Evolutionary conservation across 2,113 vertebrate species (phyloP).

Genomic region (Acrocephalus arundinaceus): DNA sequence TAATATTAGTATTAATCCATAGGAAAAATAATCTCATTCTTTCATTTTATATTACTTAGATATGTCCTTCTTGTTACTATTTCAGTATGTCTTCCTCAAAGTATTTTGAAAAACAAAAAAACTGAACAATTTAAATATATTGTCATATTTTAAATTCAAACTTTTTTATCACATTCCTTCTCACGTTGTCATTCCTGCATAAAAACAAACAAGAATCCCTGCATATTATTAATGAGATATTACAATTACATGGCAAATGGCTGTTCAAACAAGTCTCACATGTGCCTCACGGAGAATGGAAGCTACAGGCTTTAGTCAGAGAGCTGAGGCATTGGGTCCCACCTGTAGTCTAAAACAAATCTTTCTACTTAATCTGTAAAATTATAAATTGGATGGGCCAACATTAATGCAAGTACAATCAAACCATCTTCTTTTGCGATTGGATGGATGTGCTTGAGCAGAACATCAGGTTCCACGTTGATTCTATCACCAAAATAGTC

Average conservation of each 20-base stretch:
- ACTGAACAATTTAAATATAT: fast-evolving
- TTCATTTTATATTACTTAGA: neutral
- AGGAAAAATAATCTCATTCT: neutral
- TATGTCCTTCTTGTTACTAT: neutral
- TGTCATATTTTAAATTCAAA: neutral
- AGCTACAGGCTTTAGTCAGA: neutral
- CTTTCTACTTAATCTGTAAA: neutral
- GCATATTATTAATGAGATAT: neutral
- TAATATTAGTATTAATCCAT: neutral
- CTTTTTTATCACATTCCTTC: neutral
- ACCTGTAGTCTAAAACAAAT: neutral
- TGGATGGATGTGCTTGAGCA: neutral
- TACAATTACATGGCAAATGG: neutral
- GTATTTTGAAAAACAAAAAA: neutral
- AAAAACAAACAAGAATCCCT: neutral
- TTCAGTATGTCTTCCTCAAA: neutral
- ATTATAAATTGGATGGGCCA: neutral
- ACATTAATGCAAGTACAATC: neutral
- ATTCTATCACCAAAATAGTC: neutral
- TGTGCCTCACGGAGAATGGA: neutral
- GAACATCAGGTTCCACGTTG: neutral
- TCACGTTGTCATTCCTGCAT: neutral
- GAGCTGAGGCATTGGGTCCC: neutral
- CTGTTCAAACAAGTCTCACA: neutral
- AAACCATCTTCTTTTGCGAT: neutral